A percentile compares a stretch with the other conserved stretches of the same genome.
phyloP scores from a whole-genome alignment of 2,797 vertebrate species.

The Cuculus canorus region DNA sequence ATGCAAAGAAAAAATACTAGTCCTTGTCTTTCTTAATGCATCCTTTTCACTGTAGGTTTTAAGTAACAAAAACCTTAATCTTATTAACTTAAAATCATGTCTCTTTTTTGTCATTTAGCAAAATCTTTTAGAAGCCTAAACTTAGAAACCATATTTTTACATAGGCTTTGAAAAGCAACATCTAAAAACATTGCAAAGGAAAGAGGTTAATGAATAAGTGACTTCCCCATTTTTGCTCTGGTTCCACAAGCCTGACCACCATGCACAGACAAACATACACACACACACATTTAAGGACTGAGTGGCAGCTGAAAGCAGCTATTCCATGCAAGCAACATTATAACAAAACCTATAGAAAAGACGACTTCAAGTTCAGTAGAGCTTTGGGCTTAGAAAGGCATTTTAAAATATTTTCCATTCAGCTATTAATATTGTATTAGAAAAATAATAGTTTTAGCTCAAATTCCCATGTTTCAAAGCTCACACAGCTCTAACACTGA shows the following conservation, averaged over 20 bases:
- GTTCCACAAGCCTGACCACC: neutral
- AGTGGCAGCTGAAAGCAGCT: neutral
- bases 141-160: neutral
- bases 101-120: neutral
- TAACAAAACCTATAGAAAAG: conserved; percentile 35
- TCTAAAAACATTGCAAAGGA: neutral
- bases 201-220: conserved; percentile 24
- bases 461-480: conserved; percentile 75
- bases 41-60: neutral
- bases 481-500: conserved; percentile 61
- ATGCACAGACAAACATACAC: neutral
- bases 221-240: neutral
- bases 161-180: conserved; percentile 38
- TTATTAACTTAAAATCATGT: neutral
- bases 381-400: conserved; percentile 33
- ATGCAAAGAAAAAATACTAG: neutral
- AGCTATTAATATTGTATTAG: conserved; percentile 73
- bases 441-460: conserved; percentile 75
- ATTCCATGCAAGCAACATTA: neutral
- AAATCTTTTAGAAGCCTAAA: neutral
- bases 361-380: conserved; percentile 7
- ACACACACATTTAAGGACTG: neutral
- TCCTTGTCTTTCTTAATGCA: neutral
- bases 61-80: neutral
- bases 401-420: conserved; percentile 72